Base-by-base conservation (phyloP, 2,888 invertebrate species). In the Lissocephala sabroskyi region DNA sequence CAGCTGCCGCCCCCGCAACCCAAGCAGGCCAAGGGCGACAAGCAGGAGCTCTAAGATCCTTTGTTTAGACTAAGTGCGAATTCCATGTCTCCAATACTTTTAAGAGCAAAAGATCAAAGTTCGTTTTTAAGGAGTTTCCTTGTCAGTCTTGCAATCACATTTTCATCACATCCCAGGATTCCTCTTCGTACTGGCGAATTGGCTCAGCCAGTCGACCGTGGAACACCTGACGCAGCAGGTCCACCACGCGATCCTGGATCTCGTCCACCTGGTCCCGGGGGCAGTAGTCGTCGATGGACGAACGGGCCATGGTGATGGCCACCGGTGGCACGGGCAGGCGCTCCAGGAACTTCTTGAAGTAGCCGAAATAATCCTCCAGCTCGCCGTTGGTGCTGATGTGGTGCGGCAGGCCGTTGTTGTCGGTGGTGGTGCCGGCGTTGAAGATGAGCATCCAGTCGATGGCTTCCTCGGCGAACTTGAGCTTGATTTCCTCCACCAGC, bases 281-380 rank as follows among this genome's bases (percentile, higher is more conserved):
- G 70, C 96, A 96, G 79, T 96, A 97, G 59, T 95, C 95, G 79
- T 97, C 96, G 33, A 90, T 89, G 41, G 93, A 91, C 0, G 96
- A 96, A 70, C 95, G 87, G 0, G 96, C 91, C 40, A 96, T 88
- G 0, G 96, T 96, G 11, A 84, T 77, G 35, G 96, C 86, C 0
- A 90, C 90, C 1, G 93, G 92, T 3, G 87, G 86, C 29, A 84
- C 61, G 1, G 79, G 82, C 0, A 91, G 90, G 75, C 42, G 85
- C 79, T 43, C 86, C 82, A 62, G 93, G 80, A 73, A 94, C 84
- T 13, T 85, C 83, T 74, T 87, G 83, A 76, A 94, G 86, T 49
- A 84, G 74, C 10, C 86, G 84, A 54, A 94, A 86, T 82, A 92
- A 13, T 85, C 83, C 30, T 86, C 84, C 41, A 96, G 88, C 82